These are phyloP conservation scores for Chrysotoxum bicinctum DNA, from an alignment of 2,888 invertebrate genomes.

Conservation along the genomic window DNA sequence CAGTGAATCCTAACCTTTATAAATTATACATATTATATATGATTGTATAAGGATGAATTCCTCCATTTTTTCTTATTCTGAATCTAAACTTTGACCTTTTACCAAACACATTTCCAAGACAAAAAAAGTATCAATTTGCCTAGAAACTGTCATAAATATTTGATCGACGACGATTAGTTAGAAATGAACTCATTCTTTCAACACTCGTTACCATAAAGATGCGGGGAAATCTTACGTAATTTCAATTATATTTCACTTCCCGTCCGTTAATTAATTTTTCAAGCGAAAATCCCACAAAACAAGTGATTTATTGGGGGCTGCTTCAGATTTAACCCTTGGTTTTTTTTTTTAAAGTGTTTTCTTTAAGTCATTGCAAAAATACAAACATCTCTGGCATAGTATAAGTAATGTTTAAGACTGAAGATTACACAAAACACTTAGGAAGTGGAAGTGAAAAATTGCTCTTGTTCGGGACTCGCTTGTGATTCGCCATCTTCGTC, in stretches of 20 bases:
- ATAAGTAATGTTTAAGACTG: conserved; percentile 24
- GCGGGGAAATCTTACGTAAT: not conserved
- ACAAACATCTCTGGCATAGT: conserved; percentile 22
- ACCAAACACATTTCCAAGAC: not conserved
- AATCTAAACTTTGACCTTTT: not conserved
- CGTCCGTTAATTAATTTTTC: not conserved
- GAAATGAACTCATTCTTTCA: not conserved
- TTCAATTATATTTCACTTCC: not conserved
- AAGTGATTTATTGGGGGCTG: not conserved
- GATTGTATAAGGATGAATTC: no score
- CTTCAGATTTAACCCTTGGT: not conserved
- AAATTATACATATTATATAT: no score
- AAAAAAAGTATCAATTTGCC: not conserved
- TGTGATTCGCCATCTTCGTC: not conserved
- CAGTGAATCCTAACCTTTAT: no score
- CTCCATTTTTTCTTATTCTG: not conserved
- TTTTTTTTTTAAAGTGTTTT: not conserved
- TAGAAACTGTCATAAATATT: not conserved
- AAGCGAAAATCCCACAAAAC: conserved; percentile 1
- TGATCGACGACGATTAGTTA: not conserved
- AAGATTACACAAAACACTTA: conserved; percentile 35
- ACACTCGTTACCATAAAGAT: not conserved
- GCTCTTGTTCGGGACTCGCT: conserved; percentile 4
- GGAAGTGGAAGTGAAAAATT: conserved; percentile 43
- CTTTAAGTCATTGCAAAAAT: not conserved